These are phyloP conservation scores for Clanis bilineata DNA, from an alignment of 2,888 invertebrate genomes.

Conservation along the genomic window DNA sequence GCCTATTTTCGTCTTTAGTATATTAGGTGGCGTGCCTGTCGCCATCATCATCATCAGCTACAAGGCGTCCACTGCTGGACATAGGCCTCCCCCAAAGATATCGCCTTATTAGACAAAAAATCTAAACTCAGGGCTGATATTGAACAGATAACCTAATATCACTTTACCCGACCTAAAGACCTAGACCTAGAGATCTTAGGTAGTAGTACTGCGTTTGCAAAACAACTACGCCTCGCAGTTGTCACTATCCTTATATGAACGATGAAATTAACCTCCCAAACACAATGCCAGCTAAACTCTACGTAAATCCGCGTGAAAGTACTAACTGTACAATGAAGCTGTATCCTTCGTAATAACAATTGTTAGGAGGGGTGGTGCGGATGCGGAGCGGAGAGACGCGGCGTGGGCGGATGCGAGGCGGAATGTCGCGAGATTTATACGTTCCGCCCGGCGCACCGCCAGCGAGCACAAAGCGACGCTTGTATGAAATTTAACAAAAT, in stretches of 20 bases:
- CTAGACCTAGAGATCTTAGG: too few species aligned
- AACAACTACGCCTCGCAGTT: too few species aligned
- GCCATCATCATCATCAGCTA: too few species aligned
- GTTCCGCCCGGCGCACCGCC: slow-evolving; percentile 32
- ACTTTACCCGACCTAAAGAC: too few species aligned
- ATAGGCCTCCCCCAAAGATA: too few species aligned
- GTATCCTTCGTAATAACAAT: slow-evolving; percentile 9
- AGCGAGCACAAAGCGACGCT: slow-evolving; percentile 21
- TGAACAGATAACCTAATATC: too few species aligned
- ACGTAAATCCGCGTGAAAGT: slow-evolving; percentile 19
- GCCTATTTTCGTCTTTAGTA: too few species aligned
- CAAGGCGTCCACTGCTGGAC: too few species aligned
- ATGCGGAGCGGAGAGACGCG: slow-evolving; percentile 30
- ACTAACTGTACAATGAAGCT: slow-evolving; percentile 22
- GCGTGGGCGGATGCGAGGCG: slow-evolving; percentile 24
- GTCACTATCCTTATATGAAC: not conserved
- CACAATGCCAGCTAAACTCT: not conserved
- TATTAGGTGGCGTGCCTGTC: too few species aligned
- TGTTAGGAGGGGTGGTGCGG: slow-evolving; percentile 23
- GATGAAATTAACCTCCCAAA: not conserved
- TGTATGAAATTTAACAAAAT: slow-evolving; percentile 4
- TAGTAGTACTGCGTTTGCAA: too few species aligned
- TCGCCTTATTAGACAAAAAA: too few species aligned
- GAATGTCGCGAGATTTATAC: slow-evolving; percentile 34
- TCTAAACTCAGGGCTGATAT: too few species aligned